Conservation (phyloP, 1,140 invertebrate genomes). For the Drosophila nannoptera region DNA sequence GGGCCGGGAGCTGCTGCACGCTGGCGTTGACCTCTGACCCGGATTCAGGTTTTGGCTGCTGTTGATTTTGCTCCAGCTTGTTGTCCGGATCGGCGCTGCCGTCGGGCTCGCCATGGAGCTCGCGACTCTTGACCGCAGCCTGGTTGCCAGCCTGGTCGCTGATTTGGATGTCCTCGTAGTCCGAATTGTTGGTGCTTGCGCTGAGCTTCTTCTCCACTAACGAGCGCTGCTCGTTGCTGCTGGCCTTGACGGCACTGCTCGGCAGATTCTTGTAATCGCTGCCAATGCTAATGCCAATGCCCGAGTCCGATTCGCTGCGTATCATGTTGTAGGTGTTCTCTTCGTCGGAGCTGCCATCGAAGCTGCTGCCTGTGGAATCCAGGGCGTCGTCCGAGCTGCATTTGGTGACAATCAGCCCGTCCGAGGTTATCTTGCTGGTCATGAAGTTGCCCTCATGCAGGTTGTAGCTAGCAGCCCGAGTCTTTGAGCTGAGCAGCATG, state of each 20-base stretch:
- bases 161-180: slow-evolving; percentile 78
- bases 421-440: slow-evolving; percentile 79
- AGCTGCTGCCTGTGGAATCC: slow-evolving; percentile 78
- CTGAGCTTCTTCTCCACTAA: slow-evolving; percentile 70
- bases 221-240: slow-evolving; percentile 43
- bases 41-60: slow-evolving; percentile 14
- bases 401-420: slow-evolving; percentile 77
- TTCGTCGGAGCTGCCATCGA: slow-evolving; percentile 78
- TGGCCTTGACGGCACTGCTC: slow-evolving; percentile 13
- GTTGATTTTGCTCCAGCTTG: slow-evolving; percentile 66
- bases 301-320: slow-evolving; percentile 78
- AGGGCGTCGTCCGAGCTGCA: slow-evolving; percentile 77
- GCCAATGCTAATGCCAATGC: slow-evolving; percentile 76
- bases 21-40: slow-evolving; percentile 7
- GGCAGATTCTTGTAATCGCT: slow-evolving; percentile 72
- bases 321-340: slow-evolving; percentile 79
- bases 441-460: slow-evolving; percentile 78
- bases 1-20: slow-evolving; percentile 80
- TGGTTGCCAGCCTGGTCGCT: slow-evolving; percentile 59
- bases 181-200: slow-evolving; percentile 76
- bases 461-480: slow-evolving; percentile 74
- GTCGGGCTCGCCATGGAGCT: slow-evolving; percentile 89
- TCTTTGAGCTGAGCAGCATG: slow-evolving; percentile 76
- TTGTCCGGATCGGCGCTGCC: slow-evolving; percentile 88
- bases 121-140: slow-evolving; percentile 82